Evolutionary conservation across 2,113 vertebrate species (phyloP), one percentile per base, ranked within the genome.

Genomic region (Erpornis zantholeuca): DNA sequence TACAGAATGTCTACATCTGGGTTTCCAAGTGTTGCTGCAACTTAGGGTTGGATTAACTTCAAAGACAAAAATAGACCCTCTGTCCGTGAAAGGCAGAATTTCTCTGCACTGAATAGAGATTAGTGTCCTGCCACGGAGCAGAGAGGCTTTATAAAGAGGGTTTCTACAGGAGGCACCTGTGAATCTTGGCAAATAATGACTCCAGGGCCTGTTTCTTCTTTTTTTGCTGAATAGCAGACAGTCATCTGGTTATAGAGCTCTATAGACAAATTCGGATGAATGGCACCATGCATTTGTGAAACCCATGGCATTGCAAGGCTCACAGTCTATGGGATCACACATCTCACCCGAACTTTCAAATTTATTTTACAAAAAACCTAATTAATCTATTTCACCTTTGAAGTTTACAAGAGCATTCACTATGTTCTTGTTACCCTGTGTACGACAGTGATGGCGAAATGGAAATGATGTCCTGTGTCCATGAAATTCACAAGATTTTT

Each of bases 131-230:
- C 54, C 54, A 76, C 57, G 88, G 85, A 95, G 94, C 78, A 94
- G 54, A 54, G 90, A 69, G 45, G 52, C 89, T 91, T 91, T 66
- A 57, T 73, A 93, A 94, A 94, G 80, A 50, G 77, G 79, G 85
- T 97, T 95, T 97, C 96, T 91, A 38, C 88, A 91, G 31, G 68
- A 94, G 86, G 36, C 98, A 98, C 98, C 98, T 98, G 98, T 95
- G 97, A 97, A 97, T 96, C 97, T 98, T 98, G 98, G 98, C 98
- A 97, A 31, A 97, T 79, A 81, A 86, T 42, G 25, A 94, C 92
- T 87, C 88, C 92, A 96, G 81, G 81, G 94, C 68, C 91, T 86
- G 66, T 82, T 92, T 81, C 76, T 38, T 71, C 25, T 19, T 60
- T 35, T 79, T 54, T 79, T 65, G 8, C 88, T 98, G 97, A 98